Evolutionary conservation across 2,797 vertebrate genomes (phyloP).

Genomic region (Leptodactylus fallax): DNA sequence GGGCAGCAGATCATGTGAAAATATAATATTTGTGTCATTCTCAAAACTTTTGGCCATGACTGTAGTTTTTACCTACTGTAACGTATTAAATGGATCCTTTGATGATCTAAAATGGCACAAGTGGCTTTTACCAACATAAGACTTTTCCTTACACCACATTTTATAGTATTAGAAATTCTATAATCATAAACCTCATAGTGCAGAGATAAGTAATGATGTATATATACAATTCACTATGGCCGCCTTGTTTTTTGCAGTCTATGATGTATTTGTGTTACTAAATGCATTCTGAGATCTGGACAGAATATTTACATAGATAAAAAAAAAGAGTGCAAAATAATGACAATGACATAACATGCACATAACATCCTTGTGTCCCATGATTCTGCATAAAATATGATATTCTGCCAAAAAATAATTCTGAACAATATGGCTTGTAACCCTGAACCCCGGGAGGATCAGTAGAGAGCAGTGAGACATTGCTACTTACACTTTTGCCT

Average conservation of each 20-base stretch:
- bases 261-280: too few species aligned
- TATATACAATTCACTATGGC: background rate
- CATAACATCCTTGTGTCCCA: background rate
- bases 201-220: background rate
- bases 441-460: background rate
- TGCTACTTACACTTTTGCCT: constrained; percentile 60
- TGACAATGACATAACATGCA: background rate
- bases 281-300: too few species aligned
- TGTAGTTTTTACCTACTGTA: too few species aligned
- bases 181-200: background rate
- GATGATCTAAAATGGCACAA: too few species aligned
- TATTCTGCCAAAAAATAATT: background rate
- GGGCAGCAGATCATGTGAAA: too few species aligned
- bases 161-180: background rate
- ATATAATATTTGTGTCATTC: too few species aligned
- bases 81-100: too few species aligned
- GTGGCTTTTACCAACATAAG: background rate
- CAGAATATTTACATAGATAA: too few species aligned
- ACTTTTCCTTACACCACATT: background rate
- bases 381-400: background rate
- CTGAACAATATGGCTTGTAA: background rate
- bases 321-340: background rate
- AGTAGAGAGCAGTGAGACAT: background rate
- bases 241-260: too few species aligned
- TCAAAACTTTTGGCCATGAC: too few species aligned